Conservation (phyloP, 2,888 invertebrate species). For the Aricia artaxerxes region DNA sequence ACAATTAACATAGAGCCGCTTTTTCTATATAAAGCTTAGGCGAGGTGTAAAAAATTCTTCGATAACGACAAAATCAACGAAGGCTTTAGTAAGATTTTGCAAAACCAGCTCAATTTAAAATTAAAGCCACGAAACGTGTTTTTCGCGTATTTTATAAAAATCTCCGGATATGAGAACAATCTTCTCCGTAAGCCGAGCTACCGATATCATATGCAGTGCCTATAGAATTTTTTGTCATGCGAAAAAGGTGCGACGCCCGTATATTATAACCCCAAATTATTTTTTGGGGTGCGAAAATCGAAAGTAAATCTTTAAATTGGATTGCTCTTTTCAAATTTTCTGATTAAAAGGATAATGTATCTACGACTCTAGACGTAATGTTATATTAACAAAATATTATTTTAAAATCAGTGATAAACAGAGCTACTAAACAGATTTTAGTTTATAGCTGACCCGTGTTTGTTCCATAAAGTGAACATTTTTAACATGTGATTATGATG, state of each 20-base stretch:
- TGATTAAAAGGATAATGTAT: neutral
- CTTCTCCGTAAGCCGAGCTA: conserved; percentile 59
- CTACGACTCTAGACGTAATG: neutral
- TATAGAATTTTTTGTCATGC: conserved; percentile 44
- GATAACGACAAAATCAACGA: conserved; percentile 60
- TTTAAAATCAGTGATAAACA: too few relatives aligned
- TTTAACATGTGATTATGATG: too few relatives aligned
- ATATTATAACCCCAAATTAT: conserved; percentile 32
- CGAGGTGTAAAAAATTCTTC: conserved; percentile 58
- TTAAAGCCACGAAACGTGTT: conserved; percentile 81
- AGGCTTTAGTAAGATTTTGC: conserved; percentile 75
- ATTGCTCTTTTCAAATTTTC: conserved; percentile 27
- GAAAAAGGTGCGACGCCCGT: conserved; percentile 41
- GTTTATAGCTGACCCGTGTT: too few relatives aligned
- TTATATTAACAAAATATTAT: too few relatives aligned
- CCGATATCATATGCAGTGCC: conserved; percentile 54
- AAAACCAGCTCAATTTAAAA: conserved; percentile 80
- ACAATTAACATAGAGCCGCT: neutral
- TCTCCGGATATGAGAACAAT: conserved; percentile 76
- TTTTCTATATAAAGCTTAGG: conserved; percentile 36
- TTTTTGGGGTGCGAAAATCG: conserved; percentile 29
- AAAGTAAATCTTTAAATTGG: conserved; percentile 34
- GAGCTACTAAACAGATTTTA: too few relatives aligned
- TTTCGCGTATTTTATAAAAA: conserved; percentile 80
- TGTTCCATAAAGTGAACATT: too few relatives aligned